A percentile compares a stretch with the other conserved stretches of the same genome.
These are phyloP conservation scores for Acrocephalus kingi DNA, from an alignment of 2,113 vertebrate genomes.

Conservation along the genomic window DNA sequence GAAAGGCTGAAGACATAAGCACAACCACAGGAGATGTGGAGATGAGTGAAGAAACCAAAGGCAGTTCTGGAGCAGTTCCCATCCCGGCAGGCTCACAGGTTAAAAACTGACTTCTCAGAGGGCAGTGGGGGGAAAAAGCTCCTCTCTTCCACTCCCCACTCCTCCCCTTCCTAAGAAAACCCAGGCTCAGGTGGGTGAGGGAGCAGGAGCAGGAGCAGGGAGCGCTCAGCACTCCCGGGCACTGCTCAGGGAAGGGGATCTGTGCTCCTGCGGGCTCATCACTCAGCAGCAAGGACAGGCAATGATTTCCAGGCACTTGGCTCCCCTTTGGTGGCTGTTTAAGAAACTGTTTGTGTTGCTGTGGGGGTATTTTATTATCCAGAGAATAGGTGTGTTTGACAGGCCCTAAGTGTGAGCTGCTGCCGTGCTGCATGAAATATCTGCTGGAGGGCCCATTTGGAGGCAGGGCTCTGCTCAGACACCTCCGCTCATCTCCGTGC, in stretches of 20 bases:
- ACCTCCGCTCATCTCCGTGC: background rate
- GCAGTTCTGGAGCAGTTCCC: background rate
- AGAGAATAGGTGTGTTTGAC: background rate
- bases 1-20: background rate
- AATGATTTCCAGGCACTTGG: background rate
- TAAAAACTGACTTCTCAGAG: background rate
- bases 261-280: background rate
- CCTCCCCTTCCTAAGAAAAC: no score
- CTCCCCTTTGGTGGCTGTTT: background rate
- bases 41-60: background rate
- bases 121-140: accelerated
- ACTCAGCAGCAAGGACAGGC: background rate
- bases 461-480: background rate
- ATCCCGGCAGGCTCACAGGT: background rate
- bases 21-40: background rate
- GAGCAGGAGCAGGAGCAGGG: background rate
- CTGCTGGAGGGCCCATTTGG: background rate
- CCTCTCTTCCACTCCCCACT: accelerated
- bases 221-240: background rate
- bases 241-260: background rate
- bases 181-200: background rate
- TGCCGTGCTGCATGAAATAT: background rate
- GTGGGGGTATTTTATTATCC: background rate
- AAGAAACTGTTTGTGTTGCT: background rate
- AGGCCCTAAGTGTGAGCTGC: background rate